Evolutionary conservation across 2,888 invertebrate species (phyloP).

Genomic region (Disparrhopalites patrizii): DNA sequence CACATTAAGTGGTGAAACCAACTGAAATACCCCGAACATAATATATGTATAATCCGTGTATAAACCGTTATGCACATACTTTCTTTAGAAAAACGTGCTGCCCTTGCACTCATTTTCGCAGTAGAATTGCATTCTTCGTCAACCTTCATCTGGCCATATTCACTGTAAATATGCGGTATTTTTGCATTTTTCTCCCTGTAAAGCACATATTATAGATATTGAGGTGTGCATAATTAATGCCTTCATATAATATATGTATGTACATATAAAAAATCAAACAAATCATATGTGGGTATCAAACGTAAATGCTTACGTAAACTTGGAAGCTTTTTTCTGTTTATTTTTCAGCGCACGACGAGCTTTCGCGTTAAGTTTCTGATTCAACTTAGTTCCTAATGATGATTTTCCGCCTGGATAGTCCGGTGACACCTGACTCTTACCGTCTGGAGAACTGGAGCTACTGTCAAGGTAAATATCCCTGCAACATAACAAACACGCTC

Average conservation of each 20-base stretch:
- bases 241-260: background rate
- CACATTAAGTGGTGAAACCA: background rate
- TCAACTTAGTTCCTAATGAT: slow-evolving; percentile 8
- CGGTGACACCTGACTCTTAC: background rate
- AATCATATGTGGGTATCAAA: background rate
- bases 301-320: background rate
- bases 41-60: too few relatives aligned
- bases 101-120: slow-evolving; percentile 78
- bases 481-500: background rate
- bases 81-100: slow-evolving; percentile 72
- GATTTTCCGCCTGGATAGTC: slow-evolving; percentile 3
- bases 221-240: too few relatives aligned
- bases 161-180: slow-evolving; percentile 44
- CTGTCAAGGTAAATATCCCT: background rate
- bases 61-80: too few relatives aligned
- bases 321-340: slow-evolving; percentile 22
- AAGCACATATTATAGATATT: background rate
- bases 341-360: slow-evolving; percentile 25
- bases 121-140: slow-evolving; percentile 52
- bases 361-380: slow-evolving; percentile 23
- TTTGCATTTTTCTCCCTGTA: slow-evolving; percentile 38
- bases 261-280: background rate
- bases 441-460: slow-evolving; percentile 10
- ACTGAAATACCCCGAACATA: too few relatives aligned
- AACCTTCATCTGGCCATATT: slow-evolving; percentile 44